phyloP scores from a whole-genome alignment of 2,797 vertebrate genomes.

The Callimico goeldii region DNA sequence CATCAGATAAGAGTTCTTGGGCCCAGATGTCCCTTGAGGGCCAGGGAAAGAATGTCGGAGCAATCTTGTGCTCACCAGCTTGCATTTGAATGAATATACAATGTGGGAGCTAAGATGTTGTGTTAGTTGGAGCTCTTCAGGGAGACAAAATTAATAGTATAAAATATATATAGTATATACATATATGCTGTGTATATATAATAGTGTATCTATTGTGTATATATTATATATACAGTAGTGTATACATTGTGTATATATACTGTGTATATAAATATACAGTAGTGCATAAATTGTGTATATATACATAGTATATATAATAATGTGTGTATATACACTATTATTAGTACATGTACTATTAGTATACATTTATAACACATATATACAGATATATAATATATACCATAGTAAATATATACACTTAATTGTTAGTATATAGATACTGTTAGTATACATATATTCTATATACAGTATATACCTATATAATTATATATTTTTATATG shows the following conservation, averaged over 20 bases:
- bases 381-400: too few relatives aligned
- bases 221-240: too few relatives aligned
- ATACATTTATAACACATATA: too few relatives aligned
- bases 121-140: background rate
- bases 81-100: slow-evolving; percentile 41
- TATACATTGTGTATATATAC: too few relatives aligned
- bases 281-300: background rate
- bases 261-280: too few relatives aligned
- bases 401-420: too few relatives aligned
- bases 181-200: background rate
- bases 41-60: slow-evolving; percentile 55
- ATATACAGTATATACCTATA: too few relatives aligned
- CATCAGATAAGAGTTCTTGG: slow-evolving; percentile 49
- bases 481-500: too few relatives aligned
- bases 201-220: background rate
- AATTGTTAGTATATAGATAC: too few relatives aligned
- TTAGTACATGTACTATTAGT: too few relatives aligned
- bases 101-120: background rate
- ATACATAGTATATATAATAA: background rate
- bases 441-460: too few relatives aligned
- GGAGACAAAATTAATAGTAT: background rate
- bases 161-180: background rate
- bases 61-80: slow-evolving; percentile 60
- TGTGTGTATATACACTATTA: too few relatives aligned
- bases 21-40: slow-evolving; percentile 13